Conservation (phyloP, 2,797 vertebrate genomes). For the Pantherophis alleghaniensis region DNA sequence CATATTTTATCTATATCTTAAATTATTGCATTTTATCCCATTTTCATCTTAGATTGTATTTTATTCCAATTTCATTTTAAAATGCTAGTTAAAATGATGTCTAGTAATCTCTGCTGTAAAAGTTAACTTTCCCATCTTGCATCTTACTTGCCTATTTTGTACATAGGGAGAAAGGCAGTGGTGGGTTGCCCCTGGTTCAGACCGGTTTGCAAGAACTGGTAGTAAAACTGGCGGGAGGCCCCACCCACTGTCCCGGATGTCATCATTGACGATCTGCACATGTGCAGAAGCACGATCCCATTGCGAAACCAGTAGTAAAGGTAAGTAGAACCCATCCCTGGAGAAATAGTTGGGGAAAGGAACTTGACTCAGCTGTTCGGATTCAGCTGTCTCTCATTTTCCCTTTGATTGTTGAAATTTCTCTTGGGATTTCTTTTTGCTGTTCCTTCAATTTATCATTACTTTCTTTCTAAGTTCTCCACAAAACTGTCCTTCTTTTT, state of each 20-base stretch:
- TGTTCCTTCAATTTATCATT: not conserved
- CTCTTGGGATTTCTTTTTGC: not conserved
- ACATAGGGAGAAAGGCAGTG: not conserved
- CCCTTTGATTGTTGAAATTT: not conserved
- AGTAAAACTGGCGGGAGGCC: too few relatives aligned
- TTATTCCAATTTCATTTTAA: too few relatives aligned
- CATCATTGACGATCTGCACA: too few relatives aligned
- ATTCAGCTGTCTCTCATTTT: not conserved
- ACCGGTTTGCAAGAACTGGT: too few relatives aligned
- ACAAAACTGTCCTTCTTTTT: not conserved
- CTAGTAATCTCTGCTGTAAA: not conserved
- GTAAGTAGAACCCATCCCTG: too few relatives aligned
- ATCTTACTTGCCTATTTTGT: not conserved
- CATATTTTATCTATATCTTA: too few relatives aligned
- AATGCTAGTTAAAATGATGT: not conserved
- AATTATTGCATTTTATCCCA: too few relatives aligned
- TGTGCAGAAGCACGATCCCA: too few relatives aligned
- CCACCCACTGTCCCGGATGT: too few relatives aligned
- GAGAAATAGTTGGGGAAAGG: not conserved
- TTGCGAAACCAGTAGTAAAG: too few relatives aligned
- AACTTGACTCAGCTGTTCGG: not conserved
- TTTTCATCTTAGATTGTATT: too few relatives aligned
- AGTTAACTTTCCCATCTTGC: not conserved
- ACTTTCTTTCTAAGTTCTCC: not conserved
- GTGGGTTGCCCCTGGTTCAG: too few relatives aligned